phyloP scores from a whole-genome alignment of 2,113 vertebrate species.

The Axis porcinus region DNA sequence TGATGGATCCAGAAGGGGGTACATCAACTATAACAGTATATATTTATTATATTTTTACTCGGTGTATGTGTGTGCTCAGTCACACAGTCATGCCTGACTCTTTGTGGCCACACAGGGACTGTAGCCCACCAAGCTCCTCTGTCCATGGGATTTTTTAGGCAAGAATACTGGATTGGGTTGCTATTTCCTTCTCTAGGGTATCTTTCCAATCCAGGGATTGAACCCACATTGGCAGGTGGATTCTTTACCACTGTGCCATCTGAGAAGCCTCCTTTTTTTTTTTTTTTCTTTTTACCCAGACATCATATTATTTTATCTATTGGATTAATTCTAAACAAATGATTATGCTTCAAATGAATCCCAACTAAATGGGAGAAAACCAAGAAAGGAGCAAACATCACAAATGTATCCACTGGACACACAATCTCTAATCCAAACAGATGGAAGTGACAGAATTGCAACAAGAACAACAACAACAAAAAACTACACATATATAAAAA shows the following conservation, averaged over 20 bases:
- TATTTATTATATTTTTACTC: neutral
- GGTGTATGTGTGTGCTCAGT: neutral
- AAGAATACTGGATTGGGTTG: neutral
- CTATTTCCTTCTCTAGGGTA: neutral
- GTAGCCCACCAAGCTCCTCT: neutral
- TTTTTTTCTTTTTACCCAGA: neutral
- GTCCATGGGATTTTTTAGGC: neutral
- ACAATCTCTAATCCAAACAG: neutral
- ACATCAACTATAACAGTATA: neutral
- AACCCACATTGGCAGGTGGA: neutral
- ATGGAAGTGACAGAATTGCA: neutral
- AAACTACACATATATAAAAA: neutral
- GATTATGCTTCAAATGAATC: neutral
- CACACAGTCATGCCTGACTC: neutral
- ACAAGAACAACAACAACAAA: neutral
- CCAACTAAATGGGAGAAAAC: neutral
- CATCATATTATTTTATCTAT: neutral
- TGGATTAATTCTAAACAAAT: neutral
- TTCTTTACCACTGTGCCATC: neutral
- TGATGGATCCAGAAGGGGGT: rapidly evolving
- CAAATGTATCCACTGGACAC: neutral
- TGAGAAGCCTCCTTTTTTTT: neutral
- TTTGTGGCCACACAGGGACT: neutral
- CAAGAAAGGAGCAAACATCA: neutral
- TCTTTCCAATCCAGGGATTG: neutral